Base-by-base conservation (phyloP, 2,113 vertebrate species). In the Malurus cyaneus region DNA sequence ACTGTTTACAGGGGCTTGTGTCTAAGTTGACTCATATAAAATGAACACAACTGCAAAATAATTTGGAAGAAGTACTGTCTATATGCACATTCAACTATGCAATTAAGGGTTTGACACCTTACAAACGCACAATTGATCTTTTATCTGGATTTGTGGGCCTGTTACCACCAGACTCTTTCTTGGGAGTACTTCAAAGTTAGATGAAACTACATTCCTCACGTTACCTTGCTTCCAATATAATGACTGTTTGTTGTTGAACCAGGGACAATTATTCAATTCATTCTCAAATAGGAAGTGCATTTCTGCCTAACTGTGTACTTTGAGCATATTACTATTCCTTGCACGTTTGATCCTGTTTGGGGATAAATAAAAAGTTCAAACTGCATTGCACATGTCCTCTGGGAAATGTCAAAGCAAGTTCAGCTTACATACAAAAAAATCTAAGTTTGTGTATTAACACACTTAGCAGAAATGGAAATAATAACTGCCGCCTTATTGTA, bases 391-490 rank as follows among this genome's bases (percentile, higher is more conserved):
- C 9, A 28, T 47, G 59, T 94, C 88, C 80, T 97, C 70, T 96
- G 95, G 96, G 86, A 96, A 92, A 95, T 97, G 88, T 94, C 96
- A 97, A 94, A 93, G 50, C n/a, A 96, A 96, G 96, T 96, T 95
- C 84, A 95, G 34, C 47, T 96, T 92, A 81, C 72, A 82, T 56
- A 73, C 78, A 96, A 96, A 97, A 36, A 97, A 94, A 62, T 28
- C 31, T 65, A 77, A 94, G 86, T 95, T 88, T 88, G 53, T 85
- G 70, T 57, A 70, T 76, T 95, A 93, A 65, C 26, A 47, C 87
- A 86, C 65, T 78, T 83, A 91, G 84, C 86, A 76, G 73, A 97
- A 93, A 94, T 81, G 31, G 66, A 92, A 91, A 56, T 87, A 21
- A 26, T n/a, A 49, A 49, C 32, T 87, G 10, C 5, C 4, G 9